Percentiles rank a stretch among this genome's conserved stretches.
Evolutionary conservation across 2,113 vertebrate species (phyloP).

Genomic region (Gymnocephalus cernua): DNA sequence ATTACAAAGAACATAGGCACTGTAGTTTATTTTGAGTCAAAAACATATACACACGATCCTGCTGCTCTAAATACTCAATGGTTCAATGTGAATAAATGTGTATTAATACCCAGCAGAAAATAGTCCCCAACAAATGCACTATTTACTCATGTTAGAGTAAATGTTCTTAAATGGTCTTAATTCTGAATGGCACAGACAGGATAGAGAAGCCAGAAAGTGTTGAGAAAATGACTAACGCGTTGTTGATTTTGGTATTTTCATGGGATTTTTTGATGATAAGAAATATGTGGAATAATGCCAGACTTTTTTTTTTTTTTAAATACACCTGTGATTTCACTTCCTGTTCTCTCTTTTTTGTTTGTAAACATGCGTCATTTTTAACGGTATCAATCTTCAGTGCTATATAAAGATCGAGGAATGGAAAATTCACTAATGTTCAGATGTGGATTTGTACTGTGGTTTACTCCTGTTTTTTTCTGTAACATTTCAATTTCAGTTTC

Average conservation of each 20-base stretch:
- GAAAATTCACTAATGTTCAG: neutral
- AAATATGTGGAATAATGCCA: neutral
- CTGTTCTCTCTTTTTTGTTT: neutral
- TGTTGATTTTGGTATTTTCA: neutral
- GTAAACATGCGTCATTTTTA: neutral
- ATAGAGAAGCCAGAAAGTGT: neutral
- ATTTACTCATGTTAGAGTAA: neutral
- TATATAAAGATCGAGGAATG: neutral
- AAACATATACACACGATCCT: neutral
- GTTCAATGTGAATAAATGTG: neutral
- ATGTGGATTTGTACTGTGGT: slow-evolving; percentile 46
- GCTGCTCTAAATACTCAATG: neutral
- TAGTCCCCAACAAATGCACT: neutral
- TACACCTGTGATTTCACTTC: neutral
- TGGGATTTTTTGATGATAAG: neutral
- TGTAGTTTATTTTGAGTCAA: neutral
- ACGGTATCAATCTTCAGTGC: neutral
- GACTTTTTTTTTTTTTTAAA: slow-evolving; percentile 7
- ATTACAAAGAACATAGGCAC: neutral
- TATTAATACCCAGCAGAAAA: slow-evolving; percentile 10
- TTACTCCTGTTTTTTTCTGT: slow-evolving; percentile 18
- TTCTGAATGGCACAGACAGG: neutral
- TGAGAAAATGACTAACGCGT: neutral
- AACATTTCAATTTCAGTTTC: slow-evolving; percentile 24
- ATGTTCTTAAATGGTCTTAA: neutral